Evolutionary conservation across 37 sponge, comb jelly and placozoan species (phyloP), one percentile per base, ranked within the genome.

Genomic region (Eunapius fragilis): DNA sequence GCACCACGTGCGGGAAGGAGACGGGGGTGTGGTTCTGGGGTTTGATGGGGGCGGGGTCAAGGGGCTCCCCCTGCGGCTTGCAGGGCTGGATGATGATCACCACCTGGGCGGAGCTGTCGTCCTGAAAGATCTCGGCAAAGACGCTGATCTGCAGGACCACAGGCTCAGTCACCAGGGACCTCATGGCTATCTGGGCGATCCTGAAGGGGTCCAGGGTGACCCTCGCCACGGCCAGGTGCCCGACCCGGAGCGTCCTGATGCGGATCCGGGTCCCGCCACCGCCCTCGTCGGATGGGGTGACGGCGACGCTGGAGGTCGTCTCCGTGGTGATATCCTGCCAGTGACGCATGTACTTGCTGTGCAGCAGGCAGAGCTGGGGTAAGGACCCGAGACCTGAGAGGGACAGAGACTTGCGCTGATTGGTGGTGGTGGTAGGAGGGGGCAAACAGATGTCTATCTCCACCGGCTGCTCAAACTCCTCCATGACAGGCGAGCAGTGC

Each of bases 291-390:
- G 58, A 17, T 11, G 25, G 33, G 28, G 10, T 22, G 3, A 80
- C 23, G 0, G 24, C 31, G 47, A 90, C 41, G 28, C 25, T n/a
- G 6, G 82, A 80, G 2, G 28, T 13, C 33, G 41, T 19, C 19
- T 85, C 71, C 37, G 85, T 72, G 7, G 90, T 90, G 69, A 90
- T 85, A 70, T 90, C 90, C 26, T 80, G 28, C 90, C 90, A 90
- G 37, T 85, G 80, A 5, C 81, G 50, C 72, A 86, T 82, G 77
- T 81, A 90, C 35, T 80, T 85, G 80, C 86, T 85, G 26, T 90
- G 90, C 70, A 90, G 35, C 0, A 90, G 77, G 2, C 86, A 81
- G 19, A 90, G 31, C 25, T 32, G 72, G 5, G 76, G 33, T 24
- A 1, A 22, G 0, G 76, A 3, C 2, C 7, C n/a, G 14, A 71